Evolutionary conservation across 2,888 invertebrate genomes (phyloP).

Genomic region (Ypsolopha scabrella): DNA sequence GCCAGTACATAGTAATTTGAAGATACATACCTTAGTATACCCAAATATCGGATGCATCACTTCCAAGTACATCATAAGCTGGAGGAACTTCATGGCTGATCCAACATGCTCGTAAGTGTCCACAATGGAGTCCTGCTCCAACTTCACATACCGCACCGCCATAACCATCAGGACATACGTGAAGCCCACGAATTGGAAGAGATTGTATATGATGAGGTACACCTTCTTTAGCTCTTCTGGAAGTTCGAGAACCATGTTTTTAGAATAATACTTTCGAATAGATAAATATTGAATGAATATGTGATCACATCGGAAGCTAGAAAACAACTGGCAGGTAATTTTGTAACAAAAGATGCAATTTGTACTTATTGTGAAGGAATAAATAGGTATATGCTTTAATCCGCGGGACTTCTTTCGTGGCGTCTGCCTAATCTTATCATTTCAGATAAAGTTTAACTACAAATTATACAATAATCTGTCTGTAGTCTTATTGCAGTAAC

Average conservation of each 20-base stretch:
- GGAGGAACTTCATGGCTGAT: constrained; percentile 82
- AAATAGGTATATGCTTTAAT: too few species aligned
- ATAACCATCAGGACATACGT: constrained; percentile 81
- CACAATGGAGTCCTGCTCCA: constrained; percentile 78
- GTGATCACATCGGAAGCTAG: too few species aligned
- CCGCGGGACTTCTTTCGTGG: too few species aligned
- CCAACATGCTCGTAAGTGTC: constrained; percentile 82
- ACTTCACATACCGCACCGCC: constrained; percentile 78
- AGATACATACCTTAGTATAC: constrained; percentile 74
- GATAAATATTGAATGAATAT: too few species aligned
- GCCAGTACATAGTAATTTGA: too few species aligned
- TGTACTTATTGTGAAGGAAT: too few species aligned
- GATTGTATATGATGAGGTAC: constrained; percentile 89
- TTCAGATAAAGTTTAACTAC: too few species aligned
- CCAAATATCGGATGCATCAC: constrained; percentile 91
- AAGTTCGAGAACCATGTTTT: constrained; percentile 19
- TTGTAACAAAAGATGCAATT: too few species aligned
- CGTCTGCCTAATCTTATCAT: too few species aligned
- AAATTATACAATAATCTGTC: too few species aligned
- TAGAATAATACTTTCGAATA: neutral
- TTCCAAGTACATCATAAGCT: constrained; percentile 86
- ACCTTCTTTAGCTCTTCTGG: constrained; percentile 84
- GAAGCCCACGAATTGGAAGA: constrained; percentile 90
- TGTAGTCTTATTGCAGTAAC: too few species aligned
- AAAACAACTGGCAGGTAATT: too few species aligned